Evolutionary conservation across 2,888 invertebrate species (phyloP).

Genomic region (Drosophila kanekoi): DNA sequence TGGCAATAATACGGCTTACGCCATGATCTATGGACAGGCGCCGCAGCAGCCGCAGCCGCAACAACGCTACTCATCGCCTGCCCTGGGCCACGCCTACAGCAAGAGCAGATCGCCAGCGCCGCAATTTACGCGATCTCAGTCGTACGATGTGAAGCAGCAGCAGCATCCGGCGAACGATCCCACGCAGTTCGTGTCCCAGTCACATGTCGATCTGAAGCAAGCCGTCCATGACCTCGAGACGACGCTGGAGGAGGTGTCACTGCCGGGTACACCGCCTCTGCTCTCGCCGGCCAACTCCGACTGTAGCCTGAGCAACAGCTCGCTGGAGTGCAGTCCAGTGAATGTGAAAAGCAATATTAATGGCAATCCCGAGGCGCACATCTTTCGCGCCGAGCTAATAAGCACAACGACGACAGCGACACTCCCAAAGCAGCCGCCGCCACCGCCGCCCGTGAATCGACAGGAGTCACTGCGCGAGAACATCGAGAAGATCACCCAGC

Average conservation of each 20-base stretch:
- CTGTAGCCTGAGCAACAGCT: conserved; percentile 81
- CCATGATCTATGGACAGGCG: conserved; percentile 64
- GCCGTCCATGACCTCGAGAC: conserved; percentile 83
- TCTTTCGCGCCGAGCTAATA: conserved; percentile 84
- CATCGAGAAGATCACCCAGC: conserved; percentile 85
- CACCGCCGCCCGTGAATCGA: conserved; percentile 72
- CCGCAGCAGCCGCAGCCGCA: conserved; percentile 44
- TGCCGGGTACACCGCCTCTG: conserved; percentile 58
- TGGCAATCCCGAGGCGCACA: conserved; percentile 61
- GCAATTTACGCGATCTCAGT: conserved; percentile 83
- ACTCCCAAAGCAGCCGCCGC: conserved; percentile 44
- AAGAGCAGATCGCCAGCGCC: conserved; percentile 57
- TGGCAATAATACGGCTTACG: conserved; percentile 52
- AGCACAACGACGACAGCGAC: conserved; percentile 81
- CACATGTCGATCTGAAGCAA: conserved; percentile 85
- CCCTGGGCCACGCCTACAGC: conserved; percentile 68
- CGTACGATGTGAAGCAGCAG: conserved; percentile 79
- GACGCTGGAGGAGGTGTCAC: conserved; percentile 78
- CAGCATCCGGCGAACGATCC: conserved; percentile 75
- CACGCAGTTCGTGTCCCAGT: conserved; percentile 83
- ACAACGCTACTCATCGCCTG: conserved; percentile 81
- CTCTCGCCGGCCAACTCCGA: conserved; percentile 84
- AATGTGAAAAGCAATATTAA: conserved; percentile 29
- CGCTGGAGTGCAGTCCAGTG: conserved; percentile 67
- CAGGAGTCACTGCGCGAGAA: conserved; percentile 85